Evolutionary conservation across 1,140 invertebrate genomes (phyloP).

Genomic region (Listronotus bonariensis): DNA sequence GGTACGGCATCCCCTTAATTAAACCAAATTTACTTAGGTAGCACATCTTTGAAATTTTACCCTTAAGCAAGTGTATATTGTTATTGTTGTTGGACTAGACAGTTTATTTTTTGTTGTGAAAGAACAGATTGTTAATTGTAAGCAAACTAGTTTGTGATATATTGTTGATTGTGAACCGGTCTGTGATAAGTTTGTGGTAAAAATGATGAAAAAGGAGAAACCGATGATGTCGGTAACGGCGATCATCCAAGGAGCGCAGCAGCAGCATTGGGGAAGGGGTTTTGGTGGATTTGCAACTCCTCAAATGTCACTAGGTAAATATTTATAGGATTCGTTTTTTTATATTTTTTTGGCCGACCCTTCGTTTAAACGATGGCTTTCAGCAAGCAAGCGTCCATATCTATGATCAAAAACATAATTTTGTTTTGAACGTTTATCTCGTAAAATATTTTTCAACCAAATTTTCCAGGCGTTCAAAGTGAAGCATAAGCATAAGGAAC

Average conservation of each 20-base stretch:
- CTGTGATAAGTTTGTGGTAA: slow-evolving; percentile 36
- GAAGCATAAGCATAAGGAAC: no score
- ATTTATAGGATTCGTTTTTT: neutral
- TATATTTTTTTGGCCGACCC: no score
- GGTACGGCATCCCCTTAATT: no score
- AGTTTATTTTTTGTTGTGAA: slow-evolving; percentile 1
- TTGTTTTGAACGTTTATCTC: no score
- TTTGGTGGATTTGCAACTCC: slow-evolving; percentile 47
- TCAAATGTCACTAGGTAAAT: slow-evolving; percentile 52
- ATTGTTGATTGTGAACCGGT: slow-evolving; percentile 18
- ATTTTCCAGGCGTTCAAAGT: no score
- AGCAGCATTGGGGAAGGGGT: slow-evolving; percentile 64
- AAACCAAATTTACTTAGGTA: no score
- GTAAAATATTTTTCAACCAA: no score
- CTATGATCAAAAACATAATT: no score
- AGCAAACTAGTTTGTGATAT: neutral
- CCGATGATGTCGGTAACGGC: slow-evolving; percentile 82
- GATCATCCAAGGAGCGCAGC: slow-evolving; percentile 72
- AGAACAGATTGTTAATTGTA: slow-evolving; percentile 7
- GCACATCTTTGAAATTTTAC: no score
- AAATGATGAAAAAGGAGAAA: slow-evolving; percentile 81
- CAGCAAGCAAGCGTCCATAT: no score
- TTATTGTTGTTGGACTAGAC: neutral
- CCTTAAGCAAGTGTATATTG: neutral
- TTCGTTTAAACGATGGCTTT: no score